Base-by-base conservation (phyloP, 2,797 vertebrate species). In the Pseudochaenichthys georgianus region DNA sequence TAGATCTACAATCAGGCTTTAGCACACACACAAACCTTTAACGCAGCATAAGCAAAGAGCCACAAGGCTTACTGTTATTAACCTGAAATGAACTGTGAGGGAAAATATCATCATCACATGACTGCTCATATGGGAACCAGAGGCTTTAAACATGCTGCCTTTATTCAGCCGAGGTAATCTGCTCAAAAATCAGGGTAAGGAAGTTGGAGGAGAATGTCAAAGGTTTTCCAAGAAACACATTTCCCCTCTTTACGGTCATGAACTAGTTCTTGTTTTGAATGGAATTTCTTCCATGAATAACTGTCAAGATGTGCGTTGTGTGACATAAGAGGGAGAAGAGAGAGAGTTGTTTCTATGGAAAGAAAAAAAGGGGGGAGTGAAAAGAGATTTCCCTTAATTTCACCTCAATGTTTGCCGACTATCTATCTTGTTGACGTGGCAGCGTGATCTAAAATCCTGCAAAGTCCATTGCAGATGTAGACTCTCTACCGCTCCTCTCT, bases 361-460 rank as follows among this genome's bases (percentile, higher is more conserved):
- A 75, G 54, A 75, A 45, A 57, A 38, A 13, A 57, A 38, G 5
- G 43, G 3, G 2, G 13, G 34, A 21, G 57, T 58, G 50, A 52
- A 60, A 46, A 43, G 59, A 43, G 70, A 79, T 61, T 73, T 51
- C 46, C 54, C 66, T 75, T 58, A 15, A 9, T 76, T 63, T 86
- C 86, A 82, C 78, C 75, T 73, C 53, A 59, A 13, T 67, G 77
- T 84, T 91, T 83, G 73, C 51, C 3, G 67, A 58, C 75, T 61
- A 54, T 77, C 80, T 73, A 80, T 91, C 80, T 77, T 70, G 77
- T 90, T 92, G 93, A 95, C 94, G 95, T 95, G 95, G 95, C 95
- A 93, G 89, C 61, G 31, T 73, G 83, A 84, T 79, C 77, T 85
- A 85, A 82, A 81, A 85, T 80, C 74, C 85, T 77, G 13, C 87